Conservation (phyloP, 2,888 invertebrate species). For the Hirtodrosophila cameraria region DNA sequence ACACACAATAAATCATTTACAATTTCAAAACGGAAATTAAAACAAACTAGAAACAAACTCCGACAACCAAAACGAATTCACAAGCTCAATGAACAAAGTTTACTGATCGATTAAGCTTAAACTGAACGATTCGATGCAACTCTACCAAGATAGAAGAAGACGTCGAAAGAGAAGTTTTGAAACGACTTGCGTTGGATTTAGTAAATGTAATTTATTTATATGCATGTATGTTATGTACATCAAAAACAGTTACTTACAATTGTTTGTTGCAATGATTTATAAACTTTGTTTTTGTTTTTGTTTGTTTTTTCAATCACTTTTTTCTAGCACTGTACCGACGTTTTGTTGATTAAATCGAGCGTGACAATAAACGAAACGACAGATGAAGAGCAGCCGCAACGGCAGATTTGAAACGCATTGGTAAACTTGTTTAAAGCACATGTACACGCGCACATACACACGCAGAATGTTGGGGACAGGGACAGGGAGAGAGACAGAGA, state of each 20-base stretch:
- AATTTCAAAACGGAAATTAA: no score
- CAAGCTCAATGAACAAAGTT: no score
- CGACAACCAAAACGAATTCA: no score
- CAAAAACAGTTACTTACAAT: slow-evolving; percentile 25
- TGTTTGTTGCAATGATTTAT: slow-evolving; percentile 46
- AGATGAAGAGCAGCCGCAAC: slow-evolving; percentile 49
- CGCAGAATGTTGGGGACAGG: no score
- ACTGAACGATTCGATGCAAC: no score
- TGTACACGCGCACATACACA: slow-evolving; percentile 12
- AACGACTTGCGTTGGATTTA: slow-evolving; percentile 17
- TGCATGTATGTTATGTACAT: slow-evolving; percentile 36
- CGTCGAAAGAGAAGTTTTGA: neutral
- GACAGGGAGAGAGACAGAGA: no score
- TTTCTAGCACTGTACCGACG: slow-evolving; percentile 20
- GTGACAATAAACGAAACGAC: slow-evolving; percentile 62
- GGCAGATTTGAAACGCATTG: slow-evolving; percentile 65
- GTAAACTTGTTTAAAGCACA: slow-evolving; percentile 63
- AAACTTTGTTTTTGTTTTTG: slow-evolving; percentile 5
- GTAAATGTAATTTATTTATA: slow-evolving; percentile 24
- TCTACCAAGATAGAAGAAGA: no score
- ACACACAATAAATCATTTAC: no score
- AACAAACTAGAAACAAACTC: no score
- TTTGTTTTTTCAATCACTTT: slow-evolving; percentile 42
- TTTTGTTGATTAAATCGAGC: slow-evolving; percentile 61
- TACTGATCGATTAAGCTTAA: no score